Evolutionary conservation across 2,113 vertebrate species (phyloP).

Genomic region (Melanerpes aurifrons): DNA sequence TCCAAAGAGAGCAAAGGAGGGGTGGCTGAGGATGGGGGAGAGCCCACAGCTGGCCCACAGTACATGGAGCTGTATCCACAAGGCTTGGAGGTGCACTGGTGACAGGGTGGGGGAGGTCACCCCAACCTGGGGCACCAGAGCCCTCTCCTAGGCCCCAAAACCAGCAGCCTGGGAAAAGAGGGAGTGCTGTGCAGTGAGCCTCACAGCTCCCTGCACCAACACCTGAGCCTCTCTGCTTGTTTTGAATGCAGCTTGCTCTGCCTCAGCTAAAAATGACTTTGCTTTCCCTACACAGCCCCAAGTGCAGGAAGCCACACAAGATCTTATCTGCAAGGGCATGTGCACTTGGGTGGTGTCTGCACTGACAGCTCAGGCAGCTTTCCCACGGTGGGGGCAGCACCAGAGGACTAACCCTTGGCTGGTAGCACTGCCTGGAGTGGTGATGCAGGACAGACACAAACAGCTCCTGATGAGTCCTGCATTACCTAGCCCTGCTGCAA

Average conservation of each 20-base stretch:
- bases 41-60: neutral
- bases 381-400: conserved; percentile 43
- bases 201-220: neutral
- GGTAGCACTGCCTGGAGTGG: neutral
- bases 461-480: conserved; percentile 5
- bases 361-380: conserved; percentile 36
- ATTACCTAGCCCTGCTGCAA: neutral
- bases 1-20: neutral
- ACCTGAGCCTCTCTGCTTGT: conserved; percentile 7
- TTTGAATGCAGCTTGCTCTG: neutral
- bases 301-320: conserved; percentile 66
- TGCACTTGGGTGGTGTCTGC: conserved; percentile 57
- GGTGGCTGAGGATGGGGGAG: neutral
- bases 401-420: conserved; percentile 22
- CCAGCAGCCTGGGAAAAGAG: neutral
- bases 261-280: conserved; percentile 53
- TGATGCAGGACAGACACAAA: conserved; percentile 9
- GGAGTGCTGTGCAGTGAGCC: neutral
- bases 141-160: neutral
- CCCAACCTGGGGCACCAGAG: neutral
- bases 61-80: neutral
- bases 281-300: conserved; percentile 14
- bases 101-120: neutral
- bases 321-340: conserved; percentile 62
- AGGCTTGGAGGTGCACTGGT: neutral